Evolutionary conservation across 2,888 invertebrate genomes (phyloP), one percentile per base, ranked within the genome.

Genomic region (Nasonovia ribisnigri): DNA sequence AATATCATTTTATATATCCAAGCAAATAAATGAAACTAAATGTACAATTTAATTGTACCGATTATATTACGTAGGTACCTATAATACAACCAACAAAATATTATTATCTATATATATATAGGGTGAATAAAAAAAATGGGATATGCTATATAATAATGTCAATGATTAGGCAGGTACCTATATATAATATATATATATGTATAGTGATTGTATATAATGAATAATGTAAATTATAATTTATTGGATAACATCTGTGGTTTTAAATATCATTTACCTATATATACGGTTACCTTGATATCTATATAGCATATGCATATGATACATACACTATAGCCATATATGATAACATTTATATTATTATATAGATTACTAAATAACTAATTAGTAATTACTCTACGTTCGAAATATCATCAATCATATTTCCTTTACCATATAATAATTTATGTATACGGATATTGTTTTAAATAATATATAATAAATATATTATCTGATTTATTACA

Each of bases 161-260:
- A 36, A 67, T 67, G 67, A 67, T 67, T 67, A 36, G 36, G 67
- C n/a, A 36, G 67, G 36, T 36, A 67, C 36, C n/a, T 51, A 13
- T 51, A 46, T 8, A 11, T 46, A 46, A 10, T 46, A 46, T 8
- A 11, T 46, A 46, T 46, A 46, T n/a, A 67, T 67, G 3, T 29
- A n/a, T 67, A 67, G 67, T 67, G 67, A n/a, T n/a, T 67, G 16
- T 67, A 36, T 36, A 16, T 36, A 67, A 67, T 36, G 67, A 89
- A 89, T 54, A 88, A 51, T 88, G n/a, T 51, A 51, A 86, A 87
- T 87, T 67, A n/a, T 36, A 67, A 67, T 67, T 67, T 67, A 67
- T 67, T 36, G 67, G 67, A 67, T 67, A 67, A 67, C 67, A 67
- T 67, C 67, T 67, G 67, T 6, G 16, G 67, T 67, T 67, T 36